phyloP scores from a whole-genome alignment of 2,113 vertebrate species.

The Coregonus clupeaformis region DNA sequence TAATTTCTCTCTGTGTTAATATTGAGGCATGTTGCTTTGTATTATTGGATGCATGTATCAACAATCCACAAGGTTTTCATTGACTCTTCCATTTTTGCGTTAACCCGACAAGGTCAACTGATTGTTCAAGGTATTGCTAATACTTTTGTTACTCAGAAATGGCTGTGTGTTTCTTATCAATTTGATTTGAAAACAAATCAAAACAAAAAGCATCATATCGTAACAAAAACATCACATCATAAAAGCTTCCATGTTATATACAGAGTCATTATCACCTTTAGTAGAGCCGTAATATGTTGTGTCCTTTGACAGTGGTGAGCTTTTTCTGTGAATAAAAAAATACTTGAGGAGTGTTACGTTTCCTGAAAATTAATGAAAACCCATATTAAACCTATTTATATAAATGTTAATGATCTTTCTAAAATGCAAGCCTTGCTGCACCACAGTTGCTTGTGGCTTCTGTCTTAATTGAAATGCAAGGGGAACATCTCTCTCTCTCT shows the following conservation, averaged over 20 bases:
- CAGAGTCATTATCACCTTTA: too few species aligned
- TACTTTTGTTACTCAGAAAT: too few species aligned
- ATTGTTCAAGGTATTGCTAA: too few species aligned
- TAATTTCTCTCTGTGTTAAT: slow-evolving; percentile 7
- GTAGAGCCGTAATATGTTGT: too few species aligned
- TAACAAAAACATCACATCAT: too few species aligned
- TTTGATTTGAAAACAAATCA: too few species aligned
- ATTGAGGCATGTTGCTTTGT: not conserved
- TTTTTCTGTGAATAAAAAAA: too few species aligned
- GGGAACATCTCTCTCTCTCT: not conserved
- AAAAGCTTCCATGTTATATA: too few species aligned
- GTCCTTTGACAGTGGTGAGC: too few species aligned
- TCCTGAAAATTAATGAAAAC: not conserved
- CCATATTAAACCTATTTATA: not conserved
- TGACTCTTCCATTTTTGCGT: not conserved
- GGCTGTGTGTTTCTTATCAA: too few species aligned
- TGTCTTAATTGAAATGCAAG: slow-evolving; percentile 42
- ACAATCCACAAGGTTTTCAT: not conserved
- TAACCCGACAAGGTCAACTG: not conserved
- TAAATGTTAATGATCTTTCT: slow-evolving; percentile 18
- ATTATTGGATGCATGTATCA: not conserved
- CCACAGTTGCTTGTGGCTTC: not conserved
- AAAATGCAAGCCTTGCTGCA: slow-evolving; percentile 2
- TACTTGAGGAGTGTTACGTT: not conserved
- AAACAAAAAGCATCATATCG: too few species aligned